These are phyloP conservation scores for Oreochromis aureus DNA, from an alignment of 2,113 vertebrate species.

Conservation along the genomic window DNA sequence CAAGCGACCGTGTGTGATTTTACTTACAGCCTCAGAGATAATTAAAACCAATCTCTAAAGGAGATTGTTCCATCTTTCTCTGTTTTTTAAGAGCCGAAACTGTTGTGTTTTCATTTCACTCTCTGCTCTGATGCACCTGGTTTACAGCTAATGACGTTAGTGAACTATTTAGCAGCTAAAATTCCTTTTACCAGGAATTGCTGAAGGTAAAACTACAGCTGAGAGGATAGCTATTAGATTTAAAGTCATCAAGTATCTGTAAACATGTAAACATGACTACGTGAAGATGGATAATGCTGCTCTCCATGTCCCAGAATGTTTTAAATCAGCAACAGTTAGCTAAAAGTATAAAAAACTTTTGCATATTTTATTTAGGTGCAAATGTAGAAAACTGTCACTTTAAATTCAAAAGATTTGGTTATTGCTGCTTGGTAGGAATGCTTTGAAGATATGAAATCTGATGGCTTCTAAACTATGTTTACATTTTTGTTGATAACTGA, in stretches of 20 bases:
- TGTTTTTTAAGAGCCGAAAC: neutral
- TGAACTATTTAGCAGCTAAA: neutral
- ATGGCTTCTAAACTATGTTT: neutral
- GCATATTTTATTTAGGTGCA: neutral
- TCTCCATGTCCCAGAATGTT: neutral
- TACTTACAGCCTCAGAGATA: neutral
- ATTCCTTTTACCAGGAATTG: neutral
- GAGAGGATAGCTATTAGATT: neutral
- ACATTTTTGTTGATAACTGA: neutral
- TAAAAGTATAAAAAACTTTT: rapidly evolving
- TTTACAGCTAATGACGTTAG: neutral
- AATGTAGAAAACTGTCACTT: neutral
- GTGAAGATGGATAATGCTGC: neutral
- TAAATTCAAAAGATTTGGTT: neutral
- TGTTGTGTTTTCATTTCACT: neutral
- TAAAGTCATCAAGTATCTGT: neutral
- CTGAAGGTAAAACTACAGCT: neutral
- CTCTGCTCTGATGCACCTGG: neutral
- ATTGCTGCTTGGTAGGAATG: neutral
- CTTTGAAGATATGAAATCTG: neutral
- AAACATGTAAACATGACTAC: neutral
- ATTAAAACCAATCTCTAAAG: neutral
- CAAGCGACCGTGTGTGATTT: rapidly evolving
- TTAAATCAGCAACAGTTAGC: neutral
- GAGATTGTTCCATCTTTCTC: neutral